Evolutionary conservation across 2,888 invertebrate genomes (phyloP), one percentile per base, ranked within the genome.

Genomic region (Gymnocheta viridis): DNA sequence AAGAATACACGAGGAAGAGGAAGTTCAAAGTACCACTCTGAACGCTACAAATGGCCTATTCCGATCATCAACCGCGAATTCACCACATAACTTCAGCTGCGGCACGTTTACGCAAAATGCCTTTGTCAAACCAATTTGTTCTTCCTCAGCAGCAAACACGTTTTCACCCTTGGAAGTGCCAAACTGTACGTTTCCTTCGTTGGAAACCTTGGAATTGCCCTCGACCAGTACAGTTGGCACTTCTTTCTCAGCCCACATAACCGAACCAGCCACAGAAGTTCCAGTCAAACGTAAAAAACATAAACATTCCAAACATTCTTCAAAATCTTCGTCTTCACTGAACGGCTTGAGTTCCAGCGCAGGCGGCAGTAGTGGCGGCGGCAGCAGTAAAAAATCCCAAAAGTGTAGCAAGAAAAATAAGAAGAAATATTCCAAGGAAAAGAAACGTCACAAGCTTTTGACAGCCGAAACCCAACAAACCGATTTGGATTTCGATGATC

Each of bases 1-100:
- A 89, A 93, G 96, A 86, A 95, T 96, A 85, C 94, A 95, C 92
- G 96, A 96, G 88, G 96, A 96, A 90, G 95, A 87, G 87, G 89
- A 86, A 29, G 86, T 85, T 7, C 86, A 86, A 77, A 85, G 82
- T 32, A 86, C 77, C 54, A 74, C 56, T 6, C 69, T 84, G 51
- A 77, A 81, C 62, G 54, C 62, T 1, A 56, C 67, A 47, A 84
- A 64, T 60, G 62, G 67, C 7, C 56, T 84, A 38, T 84, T 81
- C 35, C 27, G 77, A 19, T 56, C 81, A 5, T 4, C 56, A 10
- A 56, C 49, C 0, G 12, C 49, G 19, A 62, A 60, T 4, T 84
- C 84, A 32, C 84, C 77, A 7, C 82, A 74, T 22, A 54, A 70
- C 51, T 82, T 73, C 76, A 67, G 38, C 73, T 70, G 58, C 22